Conservation (phyloP, 2,113 vertebrate species). For the Blennius ocellaris region DNA sequence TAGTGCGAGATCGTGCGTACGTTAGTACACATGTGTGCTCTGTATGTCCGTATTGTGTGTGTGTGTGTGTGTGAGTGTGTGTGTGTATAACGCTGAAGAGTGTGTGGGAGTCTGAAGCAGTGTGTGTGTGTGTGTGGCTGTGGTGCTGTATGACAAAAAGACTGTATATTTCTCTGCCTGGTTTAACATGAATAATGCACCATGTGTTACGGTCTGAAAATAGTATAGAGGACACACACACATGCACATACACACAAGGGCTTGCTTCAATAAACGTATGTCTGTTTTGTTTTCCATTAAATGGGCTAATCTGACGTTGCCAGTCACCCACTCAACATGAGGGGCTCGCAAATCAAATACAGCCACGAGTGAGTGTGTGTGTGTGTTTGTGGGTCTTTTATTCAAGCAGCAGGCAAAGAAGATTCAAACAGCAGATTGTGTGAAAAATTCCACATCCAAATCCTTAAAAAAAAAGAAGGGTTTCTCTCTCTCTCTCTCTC, state of each 20-base stretch:
- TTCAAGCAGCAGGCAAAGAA: constrained; percentile 56
- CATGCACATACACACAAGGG: constrained; percentile 29
- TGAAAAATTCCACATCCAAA: constrained; percentile 42
- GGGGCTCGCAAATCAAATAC: constrained; percentile 49
- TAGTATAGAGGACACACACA: constrained; percentile 48
- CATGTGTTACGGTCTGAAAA: constrained; percentile 57
- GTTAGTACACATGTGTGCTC: constrained; percentile 12
- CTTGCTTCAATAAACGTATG: constrained; percentile 49
- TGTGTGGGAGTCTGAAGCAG: no score
- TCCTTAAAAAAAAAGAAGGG: constrained; percentile 37
- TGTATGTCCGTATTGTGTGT: constrained; percentile 21
- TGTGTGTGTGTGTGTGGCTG: constrained; percentile 32
- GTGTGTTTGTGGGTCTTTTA: constrained; percentile 20
- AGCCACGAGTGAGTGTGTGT: constrained; percentile 1
- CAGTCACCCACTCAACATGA: constrained; percentile 67
- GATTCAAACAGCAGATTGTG: constrained; percentile 69
- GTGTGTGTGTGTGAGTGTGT: background rate
- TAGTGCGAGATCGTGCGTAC: constrained; percentile 9
- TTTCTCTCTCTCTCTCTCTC: background rate
- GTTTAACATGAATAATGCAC: constrained; percentile 69
- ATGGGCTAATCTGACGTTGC: constrained; percentile 71
- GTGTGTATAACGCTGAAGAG: background rate
- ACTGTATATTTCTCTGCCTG: constrained; percentile 39
- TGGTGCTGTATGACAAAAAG: constrained; percentile 37
- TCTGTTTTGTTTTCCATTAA: constrained; percentile 45